Conservation (phyloP, 2,888 invertebrate genomes). For the Agapetus fuscipes region DNA sequence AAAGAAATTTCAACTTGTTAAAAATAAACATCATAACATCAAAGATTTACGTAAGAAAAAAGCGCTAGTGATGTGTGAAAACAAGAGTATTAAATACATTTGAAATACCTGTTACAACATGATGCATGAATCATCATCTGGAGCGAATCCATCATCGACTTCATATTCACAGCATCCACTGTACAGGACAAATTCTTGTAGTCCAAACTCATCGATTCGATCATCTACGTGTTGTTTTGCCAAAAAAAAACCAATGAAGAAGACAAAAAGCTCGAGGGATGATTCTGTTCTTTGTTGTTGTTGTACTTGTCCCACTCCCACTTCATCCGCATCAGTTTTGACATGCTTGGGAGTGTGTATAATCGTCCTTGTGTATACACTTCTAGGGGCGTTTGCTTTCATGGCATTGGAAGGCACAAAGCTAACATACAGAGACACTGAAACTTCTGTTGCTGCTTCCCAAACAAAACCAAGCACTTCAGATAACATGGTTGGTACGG, state of each 20-base stretch:
- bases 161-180: constrained; percentile 17
- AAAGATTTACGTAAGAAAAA: too few relatives aligned
- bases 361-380: constrained; percentile 82
- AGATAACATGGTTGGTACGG: constrained; percentile 39
- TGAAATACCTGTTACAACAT: too few relatives aligned
- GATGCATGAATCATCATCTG: constrained; percentile 20
- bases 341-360: constrained; percentile 76
- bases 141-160: constrained; percentile 20
- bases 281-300: constrained; percentile 40
- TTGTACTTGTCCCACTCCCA: constrained; percentile 41
- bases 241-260: constrained; percentile 5
- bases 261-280: constrained; percentile 13
- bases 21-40: too few relatives aligned
- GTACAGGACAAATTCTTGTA: constrained; percentile 14
- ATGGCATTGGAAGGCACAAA: constrained; percentile 68
- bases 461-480: constrained; percentile 50
- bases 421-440: constrained; percentile 37
- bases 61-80: too few relatives aligned
- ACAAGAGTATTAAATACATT: too few relatives aligned
- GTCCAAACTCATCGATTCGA: constrained; percentile 8
- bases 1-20: too few relatives aligned
- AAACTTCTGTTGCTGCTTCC: constrained; percentile 55
- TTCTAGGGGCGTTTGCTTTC: constrained; percentile 87
- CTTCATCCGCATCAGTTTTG: constrained; percentile 51
- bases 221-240: constrained; percentile 20